Evolutionary conservation across 2,113 vertebrate species (phyloP), one percentile per base, ranked within the genome.

Genomic region (Eretmodus cyanostictus): DNA sequence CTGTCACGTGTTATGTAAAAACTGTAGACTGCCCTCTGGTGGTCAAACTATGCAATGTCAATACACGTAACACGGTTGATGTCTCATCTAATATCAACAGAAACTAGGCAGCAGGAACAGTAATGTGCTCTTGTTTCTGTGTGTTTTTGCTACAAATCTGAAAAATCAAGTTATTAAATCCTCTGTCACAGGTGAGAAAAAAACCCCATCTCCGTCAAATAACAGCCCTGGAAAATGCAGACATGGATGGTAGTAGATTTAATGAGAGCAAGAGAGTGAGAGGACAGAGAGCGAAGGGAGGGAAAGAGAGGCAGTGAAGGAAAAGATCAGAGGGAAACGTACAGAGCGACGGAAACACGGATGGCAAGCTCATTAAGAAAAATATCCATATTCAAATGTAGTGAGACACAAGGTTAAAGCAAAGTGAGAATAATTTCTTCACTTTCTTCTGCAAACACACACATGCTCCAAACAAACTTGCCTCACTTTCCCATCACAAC

Each of bases 371-470:
- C 91, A 91, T 95, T 93, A 94, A 82, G 89, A 63, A 88, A 83
- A 89, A 92, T 82, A 93, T 91, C 82, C 86, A 89, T 89, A 92
- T 93, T 92, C 89, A 91, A 73, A 88, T 88, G 81, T 29, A 71
- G 83, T 36, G 19, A 88, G 86, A 82, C 63, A 78, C 86, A 93
- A 94, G 90, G 93, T 92, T 90, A 86, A 45, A 89, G 54, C 85
- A 87, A 92, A 90, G 86, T 78, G 84, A 92, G 85, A 83, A 66
- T 34, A 49, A 85, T 76, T 71, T 71, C 80, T 40, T 36, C 63
- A 86, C 73, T 82, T 82, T 87, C 59, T 51, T 40, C 9, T 31
- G 45, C 78, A 87, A 78, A 91, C 59, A 84, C 68, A 54, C 27
- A 81, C 17, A 47, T 47, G 40, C 14, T 17, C 13, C 68, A 47